These are phyloP conservation scores for Hypena proboscidalis DNA, from an alignment of 2,888 invertebrate species.

Conservation along the genomic window DNA sequence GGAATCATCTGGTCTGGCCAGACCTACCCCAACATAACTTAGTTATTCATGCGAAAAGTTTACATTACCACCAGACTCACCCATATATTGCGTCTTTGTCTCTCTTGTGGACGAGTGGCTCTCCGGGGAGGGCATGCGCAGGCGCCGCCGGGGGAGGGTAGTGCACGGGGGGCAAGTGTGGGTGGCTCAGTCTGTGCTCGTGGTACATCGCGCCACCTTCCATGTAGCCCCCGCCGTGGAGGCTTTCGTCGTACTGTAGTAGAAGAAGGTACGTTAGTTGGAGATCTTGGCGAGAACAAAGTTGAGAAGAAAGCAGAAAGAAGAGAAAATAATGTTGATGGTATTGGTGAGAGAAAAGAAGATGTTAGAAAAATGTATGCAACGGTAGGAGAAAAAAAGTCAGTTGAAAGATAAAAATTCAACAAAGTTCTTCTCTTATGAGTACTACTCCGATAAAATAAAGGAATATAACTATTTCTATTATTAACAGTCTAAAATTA, in stretches of 20 bases:
- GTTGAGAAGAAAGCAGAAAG: too few species aligned
- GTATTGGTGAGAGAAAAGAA: not conserved
- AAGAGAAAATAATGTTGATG: too few species aligned
- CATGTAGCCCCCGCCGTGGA: slow-evolving; percentile 94
- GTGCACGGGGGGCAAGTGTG: slow-evolving; percentile 89
- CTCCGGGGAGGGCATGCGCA: slow-evolving; percentile 94
- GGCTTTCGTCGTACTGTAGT: slow-evolving; percentile 97
- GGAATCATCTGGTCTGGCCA: too few species aligned
- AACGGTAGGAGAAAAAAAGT: not conserved
- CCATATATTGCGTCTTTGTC: slow-evolving; percentile 99
- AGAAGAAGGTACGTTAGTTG: too few species aligned
- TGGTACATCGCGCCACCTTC: slow-evolving; percentile 91
- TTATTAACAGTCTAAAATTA: too few species aligned
- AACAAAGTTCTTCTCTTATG: too few species aligned
- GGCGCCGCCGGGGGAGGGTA: slow-evolving; percentile 94
- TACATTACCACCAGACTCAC: slow-evolving; percentile 88
- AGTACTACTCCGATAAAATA: too few species aligned
- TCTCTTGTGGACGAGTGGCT: slow-evolving; percentile 97
- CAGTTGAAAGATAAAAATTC: not conserved
- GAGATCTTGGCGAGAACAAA: too few species aligned
- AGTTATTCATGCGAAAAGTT: slow-evolving; percentile 5
- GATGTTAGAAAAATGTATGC: not conserved
- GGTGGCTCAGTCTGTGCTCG: slow-evolving; percentile 93
- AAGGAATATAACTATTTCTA: too few species aligned
- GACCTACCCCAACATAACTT: not conserved